These are phyloP conservation scores for Cairina moschata DNA, from an alignment of 2,113 vertebrate species.

Conservation along the genomic window DNA sequence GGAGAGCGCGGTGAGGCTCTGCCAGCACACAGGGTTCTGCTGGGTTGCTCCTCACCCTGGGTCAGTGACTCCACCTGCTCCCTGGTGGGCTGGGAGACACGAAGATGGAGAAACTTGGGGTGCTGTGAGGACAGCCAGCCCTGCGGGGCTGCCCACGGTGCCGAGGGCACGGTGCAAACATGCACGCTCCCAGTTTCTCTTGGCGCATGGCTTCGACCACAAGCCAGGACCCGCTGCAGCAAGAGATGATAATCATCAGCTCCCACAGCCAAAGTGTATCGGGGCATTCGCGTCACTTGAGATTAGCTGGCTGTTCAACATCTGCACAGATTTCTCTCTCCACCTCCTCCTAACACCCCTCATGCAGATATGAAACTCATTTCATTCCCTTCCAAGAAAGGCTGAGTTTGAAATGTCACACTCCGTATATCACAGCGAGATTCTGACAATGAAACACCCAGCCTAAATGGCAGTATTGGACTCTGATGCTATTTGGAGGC, in stretches of 20 bases:
- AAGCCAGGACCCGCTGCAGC: slow-evolving; percentile 12
- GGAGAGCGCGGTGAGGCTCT: not conserved
- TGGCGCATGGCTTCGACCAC: slow-evolving; percentile 10
- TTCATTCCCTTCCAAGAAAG: slow-evolving; percentile 40
- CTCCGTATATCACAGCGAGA: not conserved
- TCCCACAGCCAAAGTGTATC: not conserved
- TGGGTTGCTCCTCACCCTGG: not conserved
- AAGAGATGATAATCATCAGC: slow-evolving; percentile 31
- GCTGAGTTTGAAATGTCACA: slow-evolving; percentile 61
- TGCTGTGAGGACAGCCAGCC: not conserved
- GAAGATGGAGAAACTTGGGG: not conserved
- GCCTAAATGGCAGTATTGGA: not conserved
- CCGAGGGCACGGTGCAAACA: not conserved
- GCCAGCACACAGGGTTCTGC: rapidly evolving
- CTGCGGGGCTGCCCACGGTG: not conserved
- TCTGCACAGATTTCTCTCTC: slow-evolving; percentile 53
- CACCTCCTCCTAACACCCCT: slow-evolving; percentile 42
- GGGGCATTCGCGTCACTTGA: not conserved
- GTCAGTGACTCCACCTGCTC: not conserved
- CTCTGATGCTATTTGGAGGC: not conserved
- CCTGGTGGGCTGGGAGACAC: not conserved
- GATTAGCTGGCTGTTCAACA: slow-evolving; percentile 59
- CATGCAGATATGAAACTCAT: slow-evolving; percentile 5
- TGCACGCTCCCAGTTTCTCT: not conserved
- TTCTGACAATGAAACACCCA: not conserved